Percentiles rank a stretch among this genome's conserved stretches.
Evolutionary conservation across 2,113 vertebrate species (phyloP).

Genomic region (Clarias batrachus): DNA sequence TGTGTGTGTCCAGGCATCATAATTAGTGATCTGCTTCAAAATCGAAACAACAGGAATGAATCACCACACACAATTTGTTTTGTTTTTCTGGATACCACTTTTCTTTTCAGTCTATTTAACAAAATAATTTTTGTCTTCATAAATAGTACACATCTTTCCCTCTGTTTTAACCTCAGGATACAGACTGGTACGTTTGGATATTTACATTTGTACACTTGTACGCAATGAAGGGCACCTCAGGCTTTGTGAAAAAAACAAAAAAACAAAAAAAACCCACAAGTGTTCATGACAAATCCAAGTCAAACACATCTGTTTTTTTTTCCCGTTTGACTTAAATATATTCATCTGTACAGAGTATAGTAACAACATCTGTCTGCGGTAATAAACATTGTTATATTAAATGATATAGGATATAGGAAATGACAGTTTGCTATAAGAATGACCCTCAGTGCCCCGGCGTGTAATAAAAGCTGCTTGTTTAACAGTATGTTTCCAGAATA

Average conservation of each 20-base stretch:
- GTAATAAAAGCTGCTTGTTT: conserved; percentile 81
- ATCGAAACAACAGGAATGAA: conserved; percentile 44
- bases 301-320: not conserved
- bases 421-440: conserved; percentile 49
- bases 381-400: conserved; percentile 28
- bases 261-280: not conserved
- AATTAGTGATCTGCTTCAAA: conserved; percentile 1
- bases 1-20: not conserved
- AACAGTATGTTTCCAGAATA: conserved; percentile 73
- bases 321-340: not conserved
- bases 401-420: conserved; percentile 43
- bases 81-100: conserved; percentile 80
- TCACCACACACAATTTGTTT: conserved; percentile 57
- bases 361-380: conserved; percentile 1
- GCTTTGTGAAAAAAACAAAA: conserved; percentile 14
- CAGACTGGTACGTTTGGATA: conserved; percentile 67
- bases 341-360: conserved; percentile 21
- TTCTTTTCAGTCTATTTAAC: conserved; percentile 87
- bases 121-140: conserved; percentile 89
- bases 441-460: conserved; percentile 66
- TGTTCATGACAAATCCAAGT: not conserved
- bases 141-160: conserved; percentile 78
- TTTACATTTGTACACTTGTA: conserved; percentile 74
- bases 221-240: conserved; percentile 64
- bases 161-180: conserved; percentile 64